These are phyloP conservation scores for Coboldia fuscipes DNA, from an alignment of 1,140 invertebrate species.

Conservation along the genomic window DNA sequence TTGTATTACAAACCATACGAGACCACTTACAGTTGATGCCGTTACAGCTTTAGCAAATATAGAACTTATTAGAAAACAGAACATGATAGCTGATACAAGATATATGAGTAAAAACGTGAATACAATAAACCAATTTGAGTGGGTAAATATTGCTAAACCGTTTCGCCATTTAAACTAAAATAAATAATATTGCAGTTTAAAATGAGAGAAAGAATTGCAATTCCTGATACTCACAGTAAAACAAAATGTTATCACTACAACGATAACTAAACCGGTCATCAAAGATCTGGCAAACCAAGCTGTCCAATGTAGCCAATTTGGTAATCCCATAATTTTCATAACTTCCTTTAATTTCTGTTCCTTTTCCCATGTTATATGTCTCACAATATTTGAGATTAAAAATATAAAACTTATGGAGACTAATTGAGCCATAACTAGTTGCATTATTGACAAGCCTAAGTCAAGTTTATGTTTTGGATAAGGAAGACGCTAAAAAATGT, in stretches of 20 bases:
- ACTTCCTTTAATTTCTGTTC: conserved; percentile 23
- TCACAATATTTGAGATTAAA: conserved; percentile 27
- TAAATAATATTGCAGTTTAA: not conserved
- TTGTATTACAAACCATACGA: conserved; percentile 31
- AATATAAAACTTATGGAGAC: conserved; percentile 8
- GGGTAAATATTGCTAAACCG: conserved; percentile 9
- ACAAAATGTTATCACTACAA: conserved; percentile 2
- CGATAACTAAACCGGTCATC: conserved; percentile 21
- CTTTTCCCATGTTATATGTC: conserved; percentile 8
- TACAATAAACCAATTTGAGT: conserved; percentile 18
- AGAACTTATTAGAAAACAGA: conserved; percentile 38
- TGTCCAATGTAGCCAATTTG: conserved; percentile 32
- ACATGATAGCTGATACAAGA: conserved; percentile 26
- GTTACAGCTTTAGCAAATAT: conserved; percentile 33
- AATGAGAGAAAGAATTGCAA: not conserved
- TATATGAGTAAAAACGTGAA: conserved; percentile 25
- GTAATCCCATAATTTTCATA: conserved; percentile 43
- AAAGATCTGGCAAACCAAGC: conserved; percentile 32
- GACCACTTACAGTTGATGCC: conserved; percentile 28
- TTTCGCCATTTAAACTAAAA: not conserved
- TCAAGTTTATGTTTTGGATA: conserved; percentile 3
- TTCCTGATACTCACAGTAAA: not conserved
- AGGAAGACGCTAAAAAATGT: conserved; percentile 5
- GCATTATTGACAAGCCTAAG: not conserved
- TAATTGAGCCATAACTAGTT: conserved; percentile 1